Evolutionary conservation across 2,113 vertebrate genomes (phyloP).

Genomic region (Passerina amoena): DNA sequence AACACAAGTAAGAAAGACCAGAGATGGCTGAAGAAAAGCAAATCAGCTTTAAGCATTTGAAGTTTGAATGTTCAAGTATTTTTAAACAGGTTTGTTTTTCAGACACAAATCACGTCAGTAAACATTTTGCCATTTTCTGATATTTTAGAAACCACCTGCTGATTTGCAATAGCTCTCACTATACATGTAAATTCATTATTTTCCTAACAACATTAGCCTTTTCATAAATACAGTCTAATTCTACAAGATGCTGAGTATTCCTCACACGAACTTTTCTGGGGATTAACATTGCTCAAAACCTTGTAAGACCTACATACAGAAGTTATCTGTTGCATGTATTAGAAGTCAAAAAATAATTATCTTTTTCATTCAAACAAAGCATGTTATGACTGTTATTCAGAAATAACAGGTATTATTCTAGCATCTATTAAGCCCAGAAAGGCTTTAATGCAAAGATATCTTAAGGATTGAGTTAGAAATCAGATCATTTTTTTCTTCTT

Average conservation of each 20-base stretch:
- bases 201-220: conserved; percentile 23
- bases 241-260: neutral
- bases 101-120: neutral
- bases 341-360: neutral
- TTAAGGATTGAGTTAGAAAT: neutral
- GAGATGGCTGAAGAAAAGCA: neutral
- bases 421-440: neutral
- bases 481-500: neutral
- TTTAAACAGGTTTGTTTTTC: conserved; percentile 20
- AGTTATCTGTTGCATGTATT: neutral
- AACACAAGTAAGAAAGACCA: neutral
- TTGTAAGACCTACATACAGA: neutral
- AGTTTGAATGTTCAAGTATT: neutral
- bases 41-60: neutral
- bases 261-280: neutral
- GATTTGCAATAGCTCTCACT: conserved; percentile 17
- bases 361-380: neutral
- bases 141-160: conserved; percentile 48
- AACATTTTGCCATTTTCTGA: conserved; percentile 33
- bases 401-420: neutral
- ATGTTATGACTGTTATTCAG: neutral
- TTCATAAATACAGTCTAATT: neutral
- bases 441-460: neutral
- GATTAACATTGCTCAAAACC: neutral
- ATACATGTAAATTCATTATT: conserved; percentile 16